Evolutionary conservation across 2,113 vertebrate species (phyloP), one percentile per base, ranked within the genome.

Genomic region (Sterna hirundo): DNA sequence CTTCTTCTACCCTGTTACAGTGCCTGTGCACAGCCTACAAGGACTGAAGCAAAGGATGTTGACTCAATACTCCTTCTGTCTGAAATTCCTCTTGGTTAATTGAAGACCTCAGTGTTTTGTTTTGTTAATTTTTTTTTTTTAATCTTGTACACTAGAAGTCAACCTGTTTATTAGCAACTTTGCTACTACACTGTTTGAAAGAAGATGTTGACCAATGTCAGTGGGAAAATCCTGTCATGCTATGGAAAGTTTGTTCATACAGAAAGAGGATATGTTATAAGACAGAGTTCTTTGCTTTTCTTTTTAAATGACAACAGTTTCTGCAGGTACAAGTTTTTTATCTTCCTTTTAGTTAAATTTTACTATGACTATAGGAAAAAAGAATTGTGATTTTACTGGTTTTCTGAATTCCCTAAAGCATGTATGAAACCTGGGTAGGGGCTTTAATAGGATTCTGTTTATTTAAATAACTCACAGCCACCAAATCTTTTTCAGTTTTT

Each of bases 321-420:
- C 44, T 0, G 0, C 23, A 83, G 11, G n/a, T 12, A 44, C 0
- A 46, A 58, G 26, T 23, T 15, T 72, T 71, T 64, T 9, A 38
- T 54, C 60, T 80, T 74, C 6, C 6, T 55, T 91, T 70, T 38
- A n/a, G 13, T 64, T 90, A 66, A 30, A 62, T 94, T 71, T 68
- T 79, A 6, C 52, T 54, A 8, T 32, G 17, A 46, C 34, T 65
- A 3, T 6, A 57, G 14, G 44, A 61, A 65, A 79, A 78, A 77
- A 9, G 3, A 46, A n/a, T 13, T 55, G 15, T 85, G 26, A 17
- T 80, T 80, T 77, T 79, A 60, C 29, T 75, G 6, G 15, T 40
- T 69, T 94, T 86, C 40, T 83, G 36, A 52, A 7, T 86, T 80
- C 26, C 10, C 10, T 83, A 62, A 71, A 51, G 22, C 19, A 38